These are phyloP conservation scores for Antedon mediterranea DNA, from an alignment of 53 echinoderm and acorn worm genomes.

Conservation along the genomic window DNA sequence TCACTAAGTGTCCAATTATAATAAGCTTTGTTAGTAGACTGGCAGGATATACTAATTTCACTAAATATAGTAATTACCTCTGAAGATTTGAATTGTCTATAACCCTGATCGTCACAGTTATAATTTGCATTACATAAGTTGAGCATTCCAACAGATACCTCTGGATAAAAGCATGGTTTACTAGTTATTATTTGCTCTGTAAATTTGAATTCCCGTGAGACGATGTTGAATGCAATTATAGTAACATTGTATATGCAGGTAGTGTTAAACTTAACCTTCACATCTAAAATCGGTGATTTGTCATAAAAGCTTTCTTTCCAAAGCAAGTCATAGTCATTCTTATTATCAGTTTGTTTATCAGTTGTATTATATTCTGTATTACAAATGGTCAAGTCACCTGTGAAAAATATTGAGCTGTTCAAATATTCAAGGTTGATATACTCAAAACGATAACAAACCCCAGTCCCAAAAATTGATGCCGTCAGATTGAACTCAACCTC, in stretches of 20 bases:
- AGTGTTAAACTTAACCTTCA: not conserved
- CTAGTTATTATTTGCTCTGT: not conserved
- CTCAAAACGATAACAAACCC: not conserved
- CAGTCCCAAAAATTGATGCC: not conserved
- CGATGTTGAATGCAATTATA: not conserved
- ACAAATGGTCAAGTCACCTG: not conserved
- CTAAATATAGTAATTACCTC: not conserved
- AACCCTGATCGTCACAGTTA: not conserved
- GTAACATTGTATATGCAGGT: not conserved
- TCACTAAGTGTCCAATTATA: not conserved
- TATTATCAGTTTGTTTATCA: not conserved
- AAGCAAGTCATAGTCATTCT: not conserved
- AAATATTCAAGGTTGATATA: not conserved
- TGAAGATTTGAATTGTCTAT: not conserved
- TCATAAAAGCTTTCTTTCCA: not conserved
- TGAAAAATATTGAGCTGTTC: not conserved
- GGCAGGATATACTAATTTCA: not conserved
- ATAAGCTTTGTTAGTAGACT: not conserved
- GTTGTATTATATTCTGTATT: not conserved
- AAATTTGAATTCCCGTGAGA: not conserved
- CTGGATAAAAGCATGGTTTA: not conserved
- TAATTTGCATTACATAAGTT: not conserved
- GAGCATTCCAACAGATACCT: not conserved
- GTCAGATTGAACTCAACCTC: not conserved
- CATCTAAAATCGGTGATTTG: not conserved